These are phyloP conservation scores for Serinus canaria DNA, from an alignment of 2,113 vertebrate genomes.

Conservation along the genomic window DNA sequence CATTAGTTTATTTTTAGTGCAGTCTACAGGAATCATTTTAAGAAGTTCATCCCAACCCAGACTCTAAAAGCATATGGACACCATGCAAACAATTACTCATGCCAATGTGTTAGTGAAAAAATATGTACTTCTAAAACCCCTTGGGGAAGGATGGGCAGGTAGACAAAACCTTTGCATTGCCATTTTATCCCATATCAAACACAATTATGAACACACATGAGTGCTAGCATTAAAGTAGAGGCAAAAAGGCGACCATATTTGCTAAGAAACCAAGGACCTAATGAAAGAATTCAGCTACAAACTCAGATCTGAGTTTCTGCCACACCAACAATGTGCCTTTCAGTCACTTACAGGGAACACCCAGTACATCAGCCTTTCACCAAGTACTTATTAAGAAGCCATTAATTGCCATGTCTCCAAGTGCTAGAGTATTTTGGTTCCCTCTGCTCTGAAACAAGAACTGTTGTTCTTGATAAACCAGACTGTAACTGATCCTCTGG, in stretches of 20 bases:
- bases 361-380: constrained; percentile 28
- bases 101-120: background rate
- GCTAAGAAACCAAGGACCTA: background rate
- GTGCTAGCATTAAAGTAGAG: background rate
- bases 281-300: background rate
- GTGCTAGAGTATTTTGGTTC: background rate
- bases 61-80: background rate
- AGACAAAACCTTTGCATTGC: background rate
- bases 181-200: background rate
- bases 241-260: background rate
- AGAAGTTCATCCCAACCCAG: background rate
- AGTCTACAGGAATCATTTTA: background rate
- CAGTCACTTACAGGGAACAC: constrained; percentile 25
- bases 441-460: background rate
- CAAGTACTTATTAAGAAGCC: constrained; percentile 40
- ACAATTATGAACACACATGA: background rate
- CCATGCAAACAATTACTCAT: background rate
- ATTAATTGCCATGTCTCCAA: constrained; percentile 32
- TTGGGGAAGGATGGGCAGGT: background rate
- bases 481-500: constrained; percentile 14
- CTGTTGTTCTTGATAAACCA: constrained; percentile 27
- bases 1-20: background rate
- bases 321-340: constrained; percentile 22
- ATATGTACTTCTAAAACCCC: background rate
- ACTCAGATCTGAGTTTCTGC: background rate